Evolutionary conservation across 2,888 invertebrate species (phyloP).

Genomic region (Drosophila villosipedis): DNA sequence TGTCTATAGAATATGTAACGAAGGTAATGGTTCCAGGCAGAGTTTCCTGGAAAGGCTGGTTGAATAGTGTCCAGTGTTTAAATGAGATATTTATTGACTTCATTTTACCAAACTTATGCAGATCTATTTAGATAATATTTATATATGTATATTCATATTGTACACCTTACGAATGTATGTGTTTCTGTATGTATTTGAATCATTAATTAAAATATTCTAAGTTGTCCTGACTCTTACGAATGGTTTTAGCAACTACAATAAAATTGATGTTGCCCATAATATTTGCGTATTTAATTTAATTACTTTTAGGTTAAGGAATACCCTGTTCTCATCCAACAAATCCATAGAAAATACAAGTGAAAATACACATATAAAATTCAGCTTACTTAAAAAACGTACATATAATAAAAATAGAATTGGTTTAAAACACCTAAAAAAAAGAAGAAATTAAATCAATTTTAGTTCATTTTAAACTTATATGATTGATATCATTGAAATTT

Average conservation of each 20-base stretch:
- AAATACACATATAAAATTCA: background rate
- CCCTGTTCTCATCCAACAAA: background rate
- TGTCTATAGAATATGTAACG: slow-evolving; percentile 25
- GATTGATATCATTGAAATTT: background rate
- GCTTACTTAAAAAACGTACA: background rate
- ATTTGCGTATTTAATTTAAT: background rate
- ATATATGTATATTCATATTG: background rate
- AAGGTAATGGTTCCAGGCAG: slow-evolving; percentile 23
- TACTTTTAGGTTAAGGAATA: background rate
- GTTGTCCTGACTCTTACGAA: slow-evolving; percentile 30
- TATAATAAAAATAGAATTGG: background rate
- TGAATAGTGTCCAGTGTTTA: slow-evolving; percentile 59
- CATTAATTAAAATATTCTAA: slow-evolving; percentile 10
- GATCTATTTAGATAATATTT: slow-evolving; percentile 8
- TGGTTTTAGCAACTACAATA: slow-evolving; percentile 30
- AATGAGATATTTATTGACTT: slow-evolving; percentile 23
- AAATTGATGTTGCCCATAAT: slow-evolving; percentile 35
- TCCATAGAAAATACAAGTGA: background rate
- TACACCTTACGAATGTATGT: slow-evolving; percentile 18
- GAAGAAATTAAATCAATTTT: background rate
- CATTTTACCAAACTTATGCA: slow-evolving; percentile 23
- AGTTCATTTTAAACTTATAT: background rate
- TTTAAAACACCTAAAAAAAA: background rate
- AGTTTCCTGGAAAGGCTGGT: slow-evolving; percentile 42
- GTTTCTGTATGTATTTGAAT: slow-evolving; percentile 10